Conservation (phyloP, 1,140 invertebrate genomes). For the Musca vetustissima region DNA sequence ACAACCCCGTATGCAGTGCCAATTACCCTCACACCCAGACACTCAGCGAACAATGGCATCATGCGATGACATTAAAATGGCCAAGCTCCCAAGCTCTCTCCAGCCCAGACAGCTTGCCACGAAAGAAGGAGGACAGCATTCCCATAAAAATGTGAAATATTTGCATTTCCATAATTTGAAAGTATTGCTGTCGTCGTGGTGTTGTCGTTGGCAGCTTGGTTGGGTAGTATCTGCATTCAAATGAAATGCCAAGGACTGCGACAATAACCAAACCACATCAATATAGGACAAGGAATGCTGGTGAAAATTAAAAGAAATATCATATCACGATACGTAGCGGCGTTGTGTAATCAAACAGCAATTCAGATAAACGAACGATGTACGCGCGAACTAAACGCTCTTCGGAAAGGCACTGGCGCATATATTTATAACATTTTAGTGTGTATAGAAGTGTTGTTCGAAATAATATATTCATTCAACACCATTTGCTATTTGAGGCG, state of each 20-base stretch:
- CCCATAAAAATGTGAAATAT: conserved; percentile 11
- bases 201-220: not conserved
- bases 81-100: too few species aligned
- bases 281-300: not conserved
- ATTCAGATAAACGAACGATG: too few species aligned
- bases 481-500: not conserved
- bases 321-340: conserved; percentile 6
- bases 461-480: not conserved
- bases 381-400: too few species aligned
- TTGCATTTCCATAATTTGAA: conserved; percentile 22
- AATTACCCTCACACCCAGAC: too few species aligned
- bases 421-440: too few species aligned
- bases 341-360: not conserved
- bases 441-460: too few species aligned
- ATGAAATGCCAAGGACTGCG: not conserved
- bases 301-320: conserved; percentile 15
- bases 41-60: too few species aligned
- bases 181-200: not conserved
- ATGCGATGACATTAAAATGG: too few species aligned
- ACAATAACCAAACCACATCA: conserved; percentile 6
- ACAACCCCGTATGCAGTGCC: too few species aligned
- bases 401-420: too few species aligned
- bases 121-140: too few species aligned
- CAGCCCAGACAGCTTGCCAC: too few species aligned
- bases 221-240: not conserved